Conservation (phyloP, 2,113 vertebrate genomes). For the Entomyzon cyanotis region DNA sequence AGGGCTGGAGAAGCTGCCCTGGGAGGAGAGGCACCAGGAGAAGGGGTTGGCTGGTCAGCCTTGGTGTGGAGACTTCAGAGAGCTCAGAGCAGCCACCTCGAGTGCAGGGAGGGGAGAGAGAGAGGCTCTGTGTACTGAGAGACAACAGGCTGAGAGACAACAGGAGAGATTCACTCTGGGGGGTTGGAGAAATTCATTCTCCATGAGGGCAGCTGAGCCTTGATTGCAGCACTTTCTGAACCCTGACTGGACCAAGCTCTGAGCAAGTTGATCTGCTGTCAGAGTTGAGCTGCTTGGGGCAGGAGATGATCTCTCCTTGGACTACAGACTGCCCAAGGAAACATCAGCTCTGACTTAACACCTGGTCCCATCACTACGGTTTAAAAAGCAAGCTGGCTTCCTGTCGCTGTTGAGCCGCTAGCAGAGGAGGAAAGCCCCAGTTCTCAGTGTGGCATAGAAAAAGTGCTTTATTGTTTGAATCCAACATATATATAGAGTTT, state of each 20-base stretch:
- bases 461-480: too few species aligned
- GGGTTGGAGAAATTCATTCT: too few species aligned
- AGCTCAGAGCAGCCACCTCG: not conserved
- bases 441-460: too few species aligned
- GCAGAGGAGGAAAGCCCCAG: too few species aligned
- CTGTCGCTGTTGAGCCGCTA: too few species aligned
- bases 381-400: not conserved
- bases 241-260: not conserved
- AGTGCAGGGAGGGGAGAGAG: not conserved
- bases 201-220: too few species aligned
- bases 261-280: not conserved
- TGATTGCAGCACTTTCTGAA: not conserved
- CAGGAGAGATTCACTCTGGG: fast-evolving
- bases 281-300: not conserved
- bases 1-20: not conserved
- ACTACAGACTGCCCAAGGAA: not conserved
- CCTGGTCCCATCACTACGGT: not conserved
- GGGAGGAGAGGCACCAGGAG: not conserved
- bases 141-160: not conserved
- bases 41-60: not conserved
- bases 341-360: not conserved
- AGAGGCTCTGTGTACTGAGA: not conserved
- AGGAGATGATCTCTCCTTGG: not conserved
- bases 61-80: not conserved
- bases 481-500: too few species aligned